These are phyloP conservation scores for Eremophila alpestris DNA, from an alignment of 2,797 vertebrate genomes.

Conservation along the genomic window DNA sequence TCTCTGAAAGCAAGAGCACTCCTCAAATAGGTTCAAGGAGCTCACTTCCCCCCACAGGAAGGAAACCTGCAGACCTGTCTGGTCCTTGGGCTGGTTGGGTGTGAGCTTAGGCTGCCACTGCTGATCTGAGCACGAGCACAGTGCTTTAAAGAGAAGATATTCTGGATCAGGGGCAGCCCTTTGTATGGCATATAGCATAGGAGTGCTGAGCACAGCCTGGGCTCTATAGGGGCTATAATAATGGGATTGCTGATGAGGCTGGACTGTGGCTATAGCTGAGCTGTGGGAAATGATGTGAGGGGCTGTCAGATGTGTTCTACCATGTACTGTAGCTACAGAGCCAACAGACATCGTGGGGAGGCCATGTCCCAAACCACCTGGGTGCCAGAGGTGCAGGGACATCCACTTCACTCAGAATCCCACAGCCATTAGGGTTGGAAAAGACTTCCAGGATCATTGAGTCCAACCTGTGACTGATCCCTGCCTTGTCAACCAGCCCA, in stretches of 20 bases:
- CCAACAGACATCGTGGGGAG: not conserved
- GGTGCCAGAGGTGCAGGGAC: not conserved
- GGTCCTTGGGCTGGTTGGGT: not conserved
- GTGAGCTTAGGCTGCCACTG: not conserved
- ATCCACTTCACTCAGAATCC: not conserved
- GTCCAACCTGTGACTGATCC: not conserved
- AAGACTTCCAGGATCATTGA: not conserved
- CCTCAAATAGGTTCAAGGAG: not conserved
- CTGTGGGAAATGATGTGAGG: not conserved
- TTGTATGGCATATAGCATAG: not conserved
- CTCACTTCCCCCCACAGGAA: not conserved
- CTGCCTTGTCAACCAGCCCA: not conserved
- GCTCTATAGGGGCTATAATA: not conserved
- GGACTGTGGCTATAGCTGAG: slow-evolving; percentile 3
- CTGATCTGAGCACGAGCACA: not conserved
- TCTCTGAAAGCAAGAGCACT: not conserved
- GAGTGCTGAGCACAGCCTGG: not conserved
- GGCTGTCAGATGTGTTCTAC: not conserved
- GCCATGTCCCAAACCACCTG: not conserved
- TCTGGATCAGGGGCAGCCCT: not conserved
- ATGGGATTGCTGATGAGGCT: slow-evolving; percentile 41
- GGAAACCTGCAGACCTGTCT: not conserved
- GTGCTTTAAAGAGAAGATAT: not conserved
- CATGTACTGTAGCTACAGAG: not conserved
- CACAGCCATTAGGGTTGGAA: not conserved